Conservation (phyloP, 2,888 invertebrate genomes). For the Morpho helenor region DNA sequence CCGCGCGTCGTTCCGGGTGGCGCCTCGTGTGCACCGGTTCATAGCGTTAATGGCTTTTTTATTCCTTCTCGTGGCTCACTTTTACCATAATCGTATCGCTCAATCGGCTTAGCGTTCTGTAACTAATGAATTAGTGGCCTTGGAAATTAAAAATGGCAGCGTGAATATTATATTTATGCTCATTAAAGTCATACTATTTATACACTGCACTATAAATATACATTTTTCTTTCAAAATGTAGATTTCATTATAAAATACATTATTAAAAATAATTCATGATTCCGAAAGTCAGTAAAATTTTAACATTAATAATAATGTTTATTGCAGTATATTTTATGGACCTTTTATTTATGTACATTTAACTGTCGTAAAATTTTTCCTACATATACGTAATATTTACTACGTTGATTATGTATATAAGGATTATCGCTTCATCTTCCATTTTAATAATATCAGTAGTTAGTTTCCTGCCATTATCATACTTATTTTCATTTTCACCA, state of each 20-base stretch:
- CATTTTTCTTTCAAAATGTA: no score
- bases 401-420: no score
- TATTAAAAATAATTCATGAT: neutral
- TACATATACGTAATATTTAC: no score
- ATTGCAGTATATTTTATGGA: no score
- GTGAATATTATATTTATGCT: neutral
- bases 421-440: no score
- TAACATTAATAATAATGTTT: neutral
- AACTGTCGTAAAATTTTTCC: neutral
- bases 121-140: conserved; percentile 8
- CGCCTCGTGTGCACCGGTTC: conserved; percentile 65
- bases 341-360: no score
- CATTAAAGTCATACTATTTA: neutral
- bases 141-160: neutral
- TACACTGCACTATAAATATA: neutral
- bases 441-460: no score
- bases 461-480: no score
- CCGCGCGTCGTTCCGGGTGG: conserved; percentile 75
- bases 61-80: conserved; percentile 44
- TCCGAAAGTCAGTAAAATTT: conserved; percentile 1
- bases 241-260: neutral
- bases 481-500: no score
- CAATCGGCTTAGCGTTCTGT: conserved; percentile 14
- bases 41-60: conserved; percentile 58
- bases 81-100: conserved; percentile 33